Base-by-base conservation (phyloP, 2,888 invertebrate species). In the Tetragonisca angustula region DNA sequence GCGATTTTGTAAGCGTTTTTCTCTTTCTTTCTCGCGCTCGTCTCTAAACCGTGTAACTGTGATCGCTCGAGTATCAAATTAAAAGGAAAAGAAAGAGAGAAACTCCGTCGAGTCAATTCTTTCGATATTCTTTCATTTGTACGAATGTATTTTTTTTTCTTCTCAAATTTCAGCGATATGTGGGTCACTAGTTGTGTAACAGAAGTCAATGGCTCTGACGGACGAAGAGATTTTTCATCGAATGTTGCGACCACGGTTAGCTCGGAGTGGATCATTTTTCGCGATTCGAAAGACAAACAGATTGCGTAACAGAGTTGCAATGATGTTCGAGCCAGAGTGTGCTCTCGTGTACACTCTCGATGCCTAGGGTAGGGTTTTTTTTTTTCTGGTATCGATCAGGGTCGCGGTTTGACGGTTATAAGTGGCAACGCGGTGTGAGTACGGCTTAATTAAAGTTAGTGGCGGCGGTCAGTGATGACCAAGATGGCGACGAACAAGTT, bases 361-460 rank as follows among this genome's bases (percentile, higher is more conserved):
- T 36, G n/a, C 21, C 21, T 49, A 50, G 50, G 61, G 21, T 62
- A 49, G 24, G 27, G 61, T 56, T 56, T 32, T 62, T 61, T 15
- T 61, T 61, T 27, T 15, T 13, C 50, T 19, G 32, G 17, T 70
- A 76, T 76, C 71, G 61, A 76, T 76, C 61, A 61, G 50, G 70
- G 61, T 52, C 50, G 70, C 15, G 49, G 70, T 61, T 76, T 76
- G 76, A 76, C 70, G 61, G 50, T 61, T 76, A 70, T 49, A 70
- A 70, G 76, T 61, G 76, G 36, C 27, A 61, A 61, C 75, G 50
- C 36, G 32, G 50, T 70, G 59, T 50, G 43, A 43, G 70, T 19
- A 76, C 70, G 69, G 59, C 27, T 69, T 76, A 76, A 76, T 76
- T 70, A 70, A 76, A 76, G 76, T 70, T 50, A 32, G 70, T 36